Conservation (phyloP, 2,888 invertebrate genomes). For the Omphaloscelis lunosa region DNA sequence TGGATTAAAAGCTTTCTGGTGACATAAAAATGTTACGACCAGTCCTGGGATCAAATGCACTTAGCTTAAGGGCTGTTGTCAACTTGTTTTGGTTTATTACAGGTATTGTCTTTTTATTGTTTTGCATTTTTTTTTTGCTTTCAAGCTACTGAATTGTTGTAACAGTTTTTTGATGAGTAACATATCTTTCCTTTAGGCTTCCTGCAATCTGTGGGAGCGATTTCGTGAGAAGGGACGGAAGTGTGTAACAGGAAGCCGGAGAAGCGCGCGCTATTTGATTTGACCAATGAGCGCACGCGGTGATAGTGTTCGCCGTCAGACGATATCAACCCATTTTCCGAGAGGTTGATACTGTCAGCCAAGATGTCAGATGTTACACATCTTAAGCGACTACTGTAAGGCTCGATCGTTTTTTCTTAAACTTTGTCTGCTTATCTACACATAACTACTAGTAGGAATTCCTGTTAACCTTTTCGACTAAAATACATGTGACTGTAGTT, state of each 20-base stretch:
- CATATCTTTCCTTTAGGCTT: too few species aligned
- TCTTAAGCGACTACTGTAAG: too few species aligned
- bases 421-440: neutral
- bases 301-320: too few species aligned
- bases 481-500: neutral
- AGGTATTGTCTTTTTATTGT: neutral
- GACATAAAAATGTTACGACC: conserved; percentile 62
- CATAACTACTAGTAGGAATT: neutral
- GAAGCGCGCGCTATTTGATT: too few species aligned
- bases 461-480: neutral
- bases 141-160: neutral
- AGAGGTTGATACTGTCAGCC: too few species aligned
- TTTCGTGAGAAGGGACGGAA: too few species aligned
- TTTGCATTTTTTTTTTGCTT: neutral
- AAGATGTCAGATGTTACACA: too few species aligned
- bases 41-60: conserved; percentile 46
- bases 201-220: too few species aligned
- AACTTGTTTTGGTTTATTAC: conserved; percentile 44
- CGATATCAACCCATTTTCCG: too few species aligned
- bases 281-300: too few species aligned
- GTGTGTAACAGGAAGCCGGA: too few species aligned
- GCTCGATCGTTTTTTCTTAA: too few species aligned
- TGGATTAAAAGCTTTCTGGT: conserved; percentile 61
- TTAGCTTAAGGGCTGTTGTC: conserved; percentile 41
- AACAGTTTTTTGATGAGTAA: neutral